Evolutionary conservation across 2,888 invertebrate genomes (phyloP).

Genomic region (Mechanitis mazaeus): DNA sequence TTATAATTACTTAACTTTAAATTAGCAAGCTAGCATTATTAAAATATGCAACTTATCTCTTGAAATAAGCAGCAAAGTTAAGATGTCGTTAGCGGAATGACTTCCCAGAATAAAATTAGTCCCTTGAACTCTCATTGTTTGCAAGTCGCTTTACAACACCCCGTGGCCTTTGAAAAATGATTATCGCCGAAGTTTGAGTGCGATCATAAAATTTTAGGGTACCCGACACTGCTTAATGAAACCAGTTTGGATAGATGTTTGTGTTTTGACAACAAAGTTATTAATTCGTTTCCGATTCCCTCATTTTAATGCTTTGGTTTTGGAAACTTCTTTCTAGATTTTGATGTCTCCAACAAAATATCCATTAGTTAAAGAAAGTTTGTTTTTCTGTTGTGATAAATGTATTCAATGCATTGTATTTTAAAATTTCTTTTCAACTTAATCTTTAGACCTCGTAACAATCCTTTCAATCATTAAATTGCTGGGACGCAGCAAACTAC

Average conservation of each 20-base stretch:
- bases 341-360: too few species aligned
- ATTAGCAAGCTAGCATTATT: constrained; percentile 1
- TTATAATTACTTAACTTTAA: constrained; percentile 2
- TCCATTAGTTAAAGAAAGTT: too few species aligned
- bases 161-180: constrained; percentile 50
- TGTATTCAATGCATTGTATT: neutral
- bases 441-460: neutral
- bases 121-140: constrained; percentile 37
- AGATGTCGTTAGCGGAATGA: constrained; percentile 41
- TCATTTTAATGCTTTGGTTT: too few species aligned
- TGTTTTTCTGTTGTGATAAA: too few species aligned
- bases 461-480: constrained; percentile 2
- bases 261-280: constrained; percentile 1
- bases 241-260: constrained; percentile 23
- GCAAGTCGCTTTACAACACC: constrained; percentile 36
- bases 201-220: constrained; percentile 43
- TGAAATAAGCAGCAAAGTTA: constrained; percentile 29
- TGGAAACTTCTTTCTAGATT: too few species aligned
- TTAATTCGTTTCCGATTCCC: neutral
- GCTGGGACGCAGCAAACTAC: neutral
- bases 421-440: neutral
- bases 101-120: constrained; percentile 41
- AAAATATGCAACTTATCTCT: constrained; percentile 5
- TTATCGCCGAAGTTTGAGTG: constrained; percentile 48
- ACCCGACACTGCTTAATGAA: constrained; percentile 28